Conservation (phyloP, 2,797 vertebrate species). For the Myiotriccus ornatus region DNA sequence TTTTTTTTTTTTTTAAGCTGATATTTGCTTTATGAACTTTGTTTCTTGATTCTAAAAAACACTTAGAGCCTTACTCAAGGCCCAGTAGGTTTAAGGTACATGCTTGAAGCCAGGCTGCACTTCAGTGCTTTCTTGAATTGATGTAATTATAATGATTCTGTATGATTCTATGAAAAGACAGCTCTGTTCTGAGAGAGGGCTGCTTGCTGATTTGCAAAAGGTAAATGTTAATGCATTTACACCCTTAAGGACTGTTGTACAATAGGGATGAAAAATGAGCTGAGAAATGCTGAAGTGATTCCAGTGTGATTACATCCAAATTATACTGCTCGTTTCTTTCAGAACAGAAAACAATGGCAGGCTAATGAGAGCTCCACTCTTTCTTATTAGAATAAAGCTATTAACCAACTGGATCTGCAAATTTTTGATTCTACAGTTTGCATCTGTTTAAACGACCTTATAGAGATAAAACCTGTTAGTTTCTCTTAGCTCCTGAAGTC, state of each 20-base stretch:
- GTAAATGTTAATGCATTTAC: conserved; percentile 9
- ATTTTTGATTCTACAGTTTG: neutral
- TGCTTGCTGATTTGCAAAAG: neutral
- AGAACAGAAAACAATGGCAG: conserved; percentile 11
- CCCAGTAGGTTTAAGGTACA: neutral
- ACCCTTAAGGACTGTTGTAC: neutral
- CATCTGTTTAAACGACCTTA: neutral
- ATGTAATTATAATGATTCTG: neutral
- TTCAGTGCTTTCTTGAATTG: neutral
- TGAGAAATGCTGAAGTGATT: conserved; percentile 17
- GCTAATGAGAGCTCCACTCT: conserved; percentile 12
- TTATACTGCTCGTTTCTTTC: neutral
- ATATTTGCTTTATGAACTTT: neutral
- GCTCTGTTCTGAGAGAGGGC: neutral
- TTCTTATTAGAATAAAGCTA: conserved; percentile 9
- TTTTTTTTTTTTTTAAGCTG: neutral
- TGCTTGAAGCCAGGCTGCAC: neutral
- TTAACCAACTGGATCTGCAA: conserved; percentile 14
- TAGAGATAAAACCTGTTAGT: conserved; percentile 1
- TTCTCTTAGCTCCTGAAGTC: conserved; percentile 13
- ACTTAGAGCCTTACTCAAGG: neutral
- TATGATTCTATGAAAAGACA: neutral
- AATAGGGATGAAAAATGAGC: conserved; percentile 4
- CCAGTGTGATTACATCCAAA: conserved; percentile 28
- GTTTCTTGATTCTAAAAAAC: neutral